Percentiles rank a stretch among this genome's conserved stretches.
Evolutionary conservation across 2,888 invertebrate genomes (phyloP).

Genomic region (Cataglyphis livida): DNA sequence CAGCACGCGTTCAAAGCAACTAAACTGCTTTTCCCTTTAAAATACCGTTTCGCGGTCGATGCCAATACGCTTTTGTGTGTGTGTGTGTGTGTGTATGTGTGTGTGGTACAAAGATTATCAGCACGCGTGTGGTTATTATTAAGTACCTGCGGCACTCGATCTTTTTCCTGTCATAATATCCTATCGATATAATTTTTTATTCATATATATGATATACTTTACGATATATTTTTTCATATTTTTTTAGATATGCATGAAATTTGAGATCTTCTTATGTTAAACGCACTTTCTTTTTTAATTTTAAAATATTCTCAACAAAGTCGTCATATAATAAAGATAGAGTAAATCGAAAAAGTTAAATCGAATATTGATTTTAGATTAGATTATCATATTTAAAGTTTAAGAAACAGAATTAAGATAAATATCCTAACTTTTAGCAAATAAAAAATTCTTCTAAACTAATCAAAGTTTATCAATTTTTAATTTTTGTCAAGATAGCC

Average conservation of each 20-base stretch:
- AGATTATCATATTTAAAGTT: constrained; percentile 1
- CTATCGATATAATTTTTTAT: neutral
- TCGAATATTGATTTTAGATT: constrained; percentile 19
- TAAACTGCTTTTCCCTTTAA: neutral
- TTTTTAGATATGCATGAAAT: neutral
- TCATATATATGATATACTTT: neutral
- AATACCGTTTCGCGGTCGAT: constrained; percentile 22
- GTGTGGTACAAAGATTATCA: neutral
- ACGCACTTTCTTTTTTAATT: neutral
- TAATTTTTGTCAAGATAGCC: neutral
- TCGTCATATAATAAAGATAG: neutral
- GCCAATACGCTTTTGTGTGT: constrained; percentile 25
- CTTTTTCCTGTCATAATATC: neutral
- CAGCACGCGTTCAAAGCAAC: constrained; percentile 3
- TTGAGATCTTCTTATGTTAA: neutral
- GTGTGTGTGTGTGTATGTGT: neutral
- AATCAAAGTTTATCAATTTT: neutral
- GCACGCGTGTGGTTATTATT: constrained; percentile 19
- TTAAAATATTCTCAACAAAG: neutral
- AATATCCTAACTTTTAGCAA: neutral
- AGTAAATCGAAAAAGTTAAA: constrained; percentile 12
- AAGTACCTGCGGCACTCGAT: neutral
- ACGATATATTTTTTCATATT: neutral
- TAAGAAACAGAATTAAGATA: neutral
- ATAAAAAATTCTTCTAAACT: neutral